A percentile compares a stretch with the other conserved stretches of the same genome.
Conservation (phyloP, 1,140 invertebrate species). For the Drosophila ambigua region DNA sequence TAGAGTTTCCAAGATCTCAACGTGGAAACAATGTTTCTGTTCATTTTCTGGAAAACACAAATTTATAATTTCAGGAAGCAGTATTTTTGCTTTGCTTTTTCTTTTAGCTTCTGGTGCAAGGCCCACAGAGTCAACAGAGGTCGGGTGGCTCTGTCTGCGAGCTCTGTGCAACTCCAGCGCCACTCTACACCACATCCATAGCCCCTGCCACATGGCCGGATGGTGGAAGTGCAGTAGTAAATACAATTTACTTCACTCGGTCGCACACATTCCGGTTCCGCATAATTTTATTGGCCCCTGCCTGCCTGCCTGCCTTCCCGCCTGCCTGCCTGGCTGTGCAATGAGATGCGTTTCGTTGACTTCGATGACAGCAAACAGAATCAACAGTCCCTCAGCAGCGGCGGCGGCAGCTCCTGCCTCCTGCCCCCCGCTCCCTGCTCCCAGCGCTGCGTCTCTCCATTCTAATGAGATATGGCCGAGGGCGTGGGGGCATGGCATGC, state of each 20-base stretch:
- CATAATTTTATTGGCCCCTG: conserved; percentile 76
- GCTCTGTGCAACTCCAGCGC: too few species aligned
- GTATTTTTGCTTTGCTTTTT: too few species aligned
- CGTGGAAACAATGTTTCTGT: too few species aligned
- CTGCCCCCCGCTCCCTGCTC: neutral
- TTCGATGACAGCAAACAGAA: conserved; percentile 62
- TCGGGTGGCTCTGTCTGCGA: too few species aligned
- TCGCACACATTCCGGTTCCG: conserved; percentile 70
- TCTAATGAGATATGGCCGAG: conserved; percentile 53
- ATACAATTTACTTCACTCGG: conserved; percentile 76
- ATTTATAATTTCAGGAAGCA: too few species aligned
- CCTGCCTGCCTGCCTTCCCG: conserved; percentile 10
- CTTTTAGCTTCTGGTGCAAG: too few species aligned
- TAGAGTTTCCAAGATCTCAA: too few species aligned
- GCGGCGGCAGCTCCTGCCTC: neutral
- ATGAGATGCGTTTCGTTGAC: conserved; percentile 37
- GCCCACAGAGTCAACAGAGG: too few species aligned
- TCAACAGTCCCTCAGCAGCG: conserved; percentile 61
- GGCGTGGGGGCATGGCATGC: conserved; percentile 41
- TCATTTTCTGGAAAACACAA: too few species aligned
- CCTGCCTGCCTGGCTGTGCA: conserved; percentile 13
- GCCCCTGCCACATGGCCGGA: conserved; percentile 21
- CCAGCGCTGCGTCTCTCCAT: conserved; percentile 11
- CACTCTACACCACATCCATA: too few species aligned
- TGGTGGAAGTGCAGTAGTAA: conserved; percentile 46